Percentiles rank a stretch among this genome's conserved stretches.
phyloP scores from a whole-genome alignment of 2,888 invertebrate genomes.

The Eudiplozoon nipponicum region DNA sequence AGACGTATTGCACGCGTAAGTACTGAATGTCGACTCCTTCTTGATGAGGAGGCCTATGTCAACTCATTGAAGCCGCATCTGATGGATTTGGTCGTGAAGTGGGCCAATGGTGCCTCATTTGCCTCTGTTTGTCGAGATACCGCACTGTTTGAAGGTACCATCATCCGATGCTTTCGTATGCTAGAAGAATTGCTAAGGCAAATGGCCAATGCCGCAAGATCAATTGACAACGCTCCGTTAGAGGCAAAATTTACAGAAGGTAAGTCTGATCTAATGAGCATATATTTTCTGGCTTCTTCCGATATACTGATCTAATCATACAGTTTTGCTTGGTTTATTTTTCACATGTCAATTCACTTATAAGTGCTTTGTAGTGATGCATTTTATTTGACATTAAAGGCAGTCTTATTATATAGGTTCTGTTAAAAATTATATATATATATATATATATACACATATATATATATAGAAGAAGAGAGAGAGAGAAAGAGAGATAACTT shows the following conservation, averaged over 20 bases:
- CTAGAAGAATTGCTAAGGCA: slow-evolving; percentile 75
- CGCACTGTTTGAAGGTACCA: slow-evolving; percentile 63
- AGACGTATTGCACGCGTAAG: slow-evolving; percentile 41
- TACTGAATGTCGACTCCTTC: slow-evolving; percentile 30
- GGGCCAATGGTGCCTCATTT: slow-evolving; percentile 72
- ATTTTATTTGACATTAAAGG: no score
- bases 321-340: no score
- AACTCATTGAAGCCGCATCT: slow-evolving; percentile 63
- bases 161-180: slow-evolving; percentile 64
- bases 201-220: slow-evolving; percentile 71
- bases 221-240: slow-evolving; percentile 68
- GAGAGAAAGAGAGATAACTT: no score
- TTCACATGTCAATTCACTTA: no score
- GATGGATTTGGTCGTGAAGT: slow-evolving; percentile 79
- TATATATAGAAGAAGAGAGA: no score
- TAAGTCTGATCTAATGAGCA: no score
- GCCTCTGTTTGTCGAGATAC: slow-evolving; percentile 71
- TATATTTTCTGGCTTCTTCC: no score
- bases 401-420: no score
- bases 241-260: slow-evolving; percentile 71
- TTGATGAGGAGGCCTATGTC: slow-evolving; percentile 62
- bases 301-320: no score
- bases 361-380: no score
- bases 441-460: no score
- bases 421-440: no score